Conservation (phyloP, 2,888 invertebrate genomes). For the Dicyrtoma fusca region DNA sequence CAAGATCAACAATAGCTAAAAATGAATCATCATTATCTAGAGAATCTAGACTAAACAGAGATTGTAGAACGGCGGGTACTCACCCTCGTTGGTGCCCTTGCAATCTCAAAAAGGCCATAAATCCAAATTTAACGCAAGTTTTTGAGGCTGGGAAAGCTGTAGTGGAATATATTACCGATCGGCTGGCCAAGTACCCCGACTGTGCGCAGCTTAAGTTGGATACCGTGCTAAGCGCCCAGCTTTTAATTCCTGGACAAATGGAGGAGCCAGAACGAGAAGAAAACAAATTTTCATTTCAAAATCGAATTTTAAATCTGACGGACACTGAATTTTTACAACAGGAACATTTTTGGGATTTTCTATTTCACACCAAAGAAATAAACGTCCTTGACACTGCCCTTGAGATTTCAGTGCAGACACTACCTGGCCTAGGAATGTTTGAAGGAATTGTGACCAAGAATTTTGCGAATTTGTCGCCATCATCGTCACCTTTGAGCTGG, state of each 20-base stretch:
- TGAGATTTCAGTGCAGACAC: conserved; percentile 23
- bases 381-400: neutral
- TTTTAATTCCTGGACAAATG: neutral
- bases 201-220: conserved; percentile 70
- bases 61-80: conserved; percentile 77
- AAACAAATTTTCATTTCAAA: neutral
- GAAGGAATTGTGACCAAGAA: conserved; percentile 5
- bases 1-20: too few relatives aligned
- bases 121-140: too few relatives aligned
- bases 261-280: too few relatives aligned
- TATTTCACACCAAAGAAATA: too few relatives aligned
- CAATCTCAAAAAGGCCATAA: neutral
- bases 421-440: conserved; percentile 27
- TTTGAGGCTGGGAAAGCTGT: conserved; percentile 67
- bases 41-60: conserved; percentile 64
- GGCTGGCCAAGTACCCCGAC: conserved; percentile 64
- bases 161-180: conserved; percentile 69
- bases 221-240: conserved; percentile 69
- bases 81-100: conserved; percentile 88
- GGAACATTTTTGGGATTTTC: neutral
- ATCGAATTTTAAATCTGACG: neutral
- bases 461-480: neutral
- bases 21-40: too few relatives aligned
- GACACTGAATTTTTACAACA: too few relatives aligned
- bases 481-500: too few relatives aligned